These are phyloP conservation scores for Thamnophis sirtalis DNA, from an alignment of 2,113 vertebrate genomes.

Conservation along the genomic window DNA sequence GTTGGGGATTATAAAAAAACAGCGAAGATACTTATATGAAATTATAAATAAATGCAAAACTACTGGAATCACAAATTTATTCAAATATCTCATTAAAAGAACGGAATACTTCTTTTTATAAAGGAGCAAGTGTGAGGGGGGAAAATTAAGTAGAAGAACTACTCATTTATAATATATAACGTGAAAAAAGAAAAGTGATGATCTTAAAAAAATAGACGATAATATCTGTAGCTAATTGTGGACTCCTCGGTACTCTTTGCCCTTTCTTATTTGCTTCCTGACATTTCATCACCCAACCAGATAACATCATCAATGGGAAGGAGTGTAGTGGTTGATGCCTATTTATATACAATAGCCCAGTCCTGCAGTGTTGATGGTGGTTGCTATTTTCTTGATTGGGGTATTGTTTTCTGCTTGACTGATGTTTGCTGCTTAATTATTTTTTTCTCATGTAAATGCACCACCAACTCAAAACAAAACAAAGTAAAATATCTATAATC, in stretches of 20 bases:
- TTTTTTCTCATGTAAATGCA: neutral
- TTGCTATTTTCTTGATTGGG: neutral
- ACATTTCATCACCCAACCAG: neutral
- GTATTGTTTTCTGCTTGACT: neutral
- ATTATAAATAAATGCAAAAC: neutral
- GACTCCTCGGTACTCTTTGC: neutral
- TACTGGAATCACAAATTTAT: neutral
- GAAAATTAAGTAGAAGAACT: neutral
- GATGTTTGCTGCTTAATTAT: neutral
- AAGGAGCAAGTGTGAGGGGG: neutral
- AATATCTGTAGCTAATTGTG: neutral
- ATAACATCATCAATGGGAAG: neutral
- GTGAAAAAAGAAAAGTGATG: neutral
- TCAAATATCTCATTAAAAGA: neutral
- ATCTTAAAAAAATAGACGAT: neutral
- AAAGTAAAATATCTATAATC: neutral
- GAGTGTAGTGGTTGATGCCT: neutral
- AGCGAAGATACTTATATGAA: neutral
- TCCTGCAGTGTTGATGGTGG: neutral
- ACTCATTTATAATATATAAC: neutral
- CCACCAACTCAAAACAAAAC: neutral
- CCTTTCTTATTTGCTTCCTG: neutral
- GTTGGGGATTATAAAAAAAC: neutral
- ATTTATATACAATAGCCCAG: neutral
- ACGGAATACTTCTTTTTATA: neutral